Base-by-base conservation (phyloP, 2,888 invertebrate genomes). In the Mythimna impura region DNA sequence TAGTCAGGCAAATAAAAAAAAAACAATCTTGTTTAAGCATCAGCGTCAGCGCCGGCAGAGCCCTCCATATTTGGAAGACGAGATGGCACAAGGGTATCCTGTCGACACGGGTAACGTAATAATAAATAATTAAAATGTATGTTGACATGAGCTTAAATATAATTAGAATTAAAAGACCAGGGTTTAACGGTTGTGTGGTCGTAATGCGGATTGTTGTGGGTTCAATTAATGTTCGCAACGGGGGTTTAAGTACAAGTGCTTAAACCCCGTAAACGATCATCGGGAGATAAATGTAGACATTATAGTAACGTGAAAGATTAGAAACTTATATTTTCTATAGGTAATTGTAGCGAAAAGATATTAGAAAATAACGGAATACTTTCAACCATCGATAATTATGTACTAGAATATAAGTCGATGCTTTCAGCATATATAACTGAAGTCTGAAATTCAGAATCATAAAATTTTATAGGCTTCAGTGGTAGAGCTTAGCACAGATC, bases 101-200 rank as follows among this genome's bases (percentile, higher is more conserved):
- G 47, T 20, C 17, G 17, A 47, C 47, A 17, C 17, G 6, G 47
- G 17, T 47, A 1, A 1, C 47, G 14, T 47, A 47, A 73, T 34
- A 20, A 20, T 8, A n/a, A 34, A 43, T 22, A 34, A 52, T 36
- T 22, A 61, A 61, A 14, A 34, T 34, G 20, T 55, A 43, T 55
- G 34, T 71, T 25, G 58, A 40, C 60, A 58, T 52, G 40, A 40
- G 20, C 14, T 52, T 22, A 74, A 36, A 25, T 25, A 52, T 43
- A 25, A 54, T 34, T 8, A 61, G 22, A 25, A 64, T 75, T 71
- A 43, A 47, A 34, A 47, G 64, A 47, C 66, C 43, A 64, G 34
- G 43, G 34, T 43, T 43, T 54, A 55, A 55, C 12, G 17, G 25
- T 14, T 36, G 14, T 36, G 34, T 34, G 75, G 36, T 36, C 17